Evolutionary conservation across 1,140 invertebrate species (phyloP), one percentile per base, ranked within the genome.

Genomic region (Vollenhovia emeryi): DNA sequence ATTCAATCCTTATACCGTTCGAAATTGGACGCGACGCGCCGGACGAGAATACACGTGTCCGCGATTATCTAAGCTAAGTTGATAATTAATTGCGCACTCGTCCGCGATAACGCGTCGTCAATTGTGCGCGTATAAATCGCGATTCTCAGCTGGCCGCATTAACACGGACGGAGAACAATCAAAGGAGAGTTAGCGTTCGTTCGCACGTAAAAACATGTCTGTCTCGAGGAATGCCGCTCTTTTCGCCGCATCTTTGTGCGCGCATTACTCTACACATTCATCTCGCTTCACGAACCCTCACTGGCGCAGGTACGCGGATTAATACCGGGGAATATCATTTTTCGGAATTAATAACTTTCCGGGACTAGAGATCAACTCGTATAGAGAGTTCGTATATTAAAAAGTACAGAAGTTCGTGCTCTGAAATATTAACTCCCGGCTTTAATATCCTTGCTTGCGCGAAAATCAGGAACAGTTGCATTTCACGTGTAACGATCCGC

Each of bases 391-490:
- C 50, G 27, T 57, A 82, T 82, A 82, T 82, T 73, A 82, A 82
- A 82, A 82, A 82, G 78, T 71, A 73, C 50, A 27, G 66, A 82
- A 82, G 66, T 82, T 73, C 40, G 66, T 73, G 78, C 78, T 33
- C 66, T 66, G 78, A 82, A 82, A 82, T 82, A 80, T 82, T 82
- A 82, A 82, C 78, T 82, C 78, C 36, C 52, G 78, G 78, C 66
- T 82, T 82, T 82, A 82, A 82, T 82, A 82, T 82, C 50, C 36
- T 66, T 59, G 78, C 50, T 57, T 71, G 33, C 78, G 78, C 78
- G 66, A 82, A 43, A 82, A 82, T 82, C 78, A 82, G 78, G 78
- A 82, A 82, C 78, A 82, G 78, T 82, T 71, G 78, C 78, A 82
- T 82, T 82, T 82, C 66, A 40, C 68, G 66, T 71, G 78, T 73